Evolutionary conservation across 2,797 vertebrate species (phyloP).

Genomic region (Xiphophorus birchmanni): DNA sequence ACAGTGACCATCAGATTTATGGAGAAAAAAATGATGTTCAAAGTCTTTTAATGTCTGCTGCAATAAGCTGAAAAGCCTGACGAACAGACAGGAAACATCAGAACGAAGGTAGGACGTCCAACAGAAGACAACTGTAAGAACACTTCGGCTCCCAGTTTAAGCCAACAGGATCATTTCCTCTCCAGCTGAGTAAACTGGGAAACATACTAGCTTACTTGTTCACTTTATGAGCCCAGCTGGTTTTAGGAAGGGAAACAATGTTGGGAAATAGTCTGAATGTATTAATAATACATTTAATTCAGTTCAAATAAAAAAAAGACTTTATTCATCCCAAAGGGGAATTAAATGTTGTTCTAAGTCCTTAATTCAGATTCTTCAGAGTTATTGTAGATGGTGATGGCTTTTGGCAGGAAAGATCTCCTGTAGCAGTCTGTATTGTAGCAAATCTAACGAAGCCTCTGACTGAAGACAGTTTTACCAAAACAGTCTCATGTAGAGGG

Average conservation of each 20-base stretch:
- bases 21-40: background rate
- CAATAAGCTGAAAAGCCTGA: background rate
- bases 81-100: background rate
- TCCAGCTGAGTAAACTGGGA: background rate
- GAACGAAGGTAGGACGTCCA: background rate
- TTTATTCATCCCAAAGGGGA: too few species aligned
- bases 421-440: too few species aligned
- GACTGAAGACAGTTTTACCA: too few species aligned
- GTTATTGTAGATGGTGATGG: too few species aligned
- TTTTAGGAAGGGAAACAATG: background rate
- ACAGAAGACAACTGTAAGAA: background rate
- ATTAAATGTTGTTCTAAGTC: too few species aligned
- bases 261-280: background rate
- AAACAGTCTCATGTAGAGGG: too few species aligned
- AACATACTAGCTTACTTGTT: background rate
- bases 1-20: background rate
- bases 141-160: background rate
- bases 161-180: background rate
- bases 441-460: too few species aligned
- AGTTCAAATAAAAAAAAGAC: too few species aligned
- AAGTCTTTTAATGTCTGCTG: background rate
- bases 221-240: background rate
- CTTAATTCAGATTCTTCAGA: too few species aligned
- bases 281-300: too few species aligned
- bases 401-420: too few species aligned